Percentiles rank a stretch among this genome's conserved stretches.
Conservation (phyloP, 2,888 invertebrate genomes). For the Trypoxylon attenuatum region DNA sequence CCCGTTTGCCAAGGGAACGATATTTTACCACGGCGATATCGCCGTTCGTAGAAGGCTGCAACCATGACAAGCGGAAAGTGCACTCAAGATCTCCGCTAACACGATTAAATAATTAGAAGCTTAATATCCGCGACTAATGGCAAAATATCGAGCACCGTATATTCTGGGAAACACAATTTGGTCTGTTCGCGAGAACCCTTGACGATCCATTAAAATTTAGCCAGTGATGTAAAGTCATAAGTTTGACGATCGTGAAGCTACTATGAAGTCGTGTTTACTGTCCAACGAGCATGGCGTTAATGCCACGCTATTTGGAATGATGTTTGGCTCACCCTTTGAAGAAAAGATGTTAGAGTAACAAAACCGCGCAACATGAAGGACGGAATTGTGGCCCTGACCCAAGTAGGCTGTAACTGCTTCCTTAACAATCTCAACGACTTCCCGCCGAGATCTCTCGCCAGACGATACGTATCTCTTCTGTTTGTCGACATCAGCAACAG, state of each 20-base stretch:
- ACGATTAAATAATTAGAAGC: constrained; percentile 50
- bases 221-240: too few relatives aligned
- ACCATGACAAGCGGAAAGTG: constrained; percentile 49
- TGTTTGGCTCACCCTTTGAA: constrained; percentile 82
- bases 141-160: constrained; percentile 36
- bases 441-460: constrained; percentile 80
- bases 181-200: neutral
- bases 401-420: constrained; percentile 81
- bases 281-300: too few relatives aligned
- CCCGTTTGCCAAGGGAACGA: constrained; percentile 21
- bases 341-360: constrained; percentile 85
- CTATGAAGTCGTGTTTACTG: too few relatives aligned
- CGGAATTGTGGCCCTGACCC: constrained; percentile 86
- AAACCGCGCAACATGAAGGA: constrained; percentile 88
- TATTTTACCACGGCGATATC: constrained; percentile 6
- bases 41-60: constrained; percentile 28
- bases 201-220: neutral
- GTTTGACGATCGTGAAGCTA: too few relatives aligned
- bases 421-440: constrained; percentile 82
- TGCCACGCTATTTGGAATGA: too few relatives aligned
- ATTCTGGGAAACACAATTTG: constrained; percentile 14
- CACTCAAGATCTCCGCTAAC: constrained; percentile 40
- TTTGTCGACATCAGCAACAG: constrained; percentile 83
- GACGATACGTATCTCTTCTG: constrained; percentile 78
- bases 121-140: constrained; percentile 58